Base-by-base conservation (phyloP, 2,113 vertebrate genomes). In the Pristiophorus japonicus region DNA sequence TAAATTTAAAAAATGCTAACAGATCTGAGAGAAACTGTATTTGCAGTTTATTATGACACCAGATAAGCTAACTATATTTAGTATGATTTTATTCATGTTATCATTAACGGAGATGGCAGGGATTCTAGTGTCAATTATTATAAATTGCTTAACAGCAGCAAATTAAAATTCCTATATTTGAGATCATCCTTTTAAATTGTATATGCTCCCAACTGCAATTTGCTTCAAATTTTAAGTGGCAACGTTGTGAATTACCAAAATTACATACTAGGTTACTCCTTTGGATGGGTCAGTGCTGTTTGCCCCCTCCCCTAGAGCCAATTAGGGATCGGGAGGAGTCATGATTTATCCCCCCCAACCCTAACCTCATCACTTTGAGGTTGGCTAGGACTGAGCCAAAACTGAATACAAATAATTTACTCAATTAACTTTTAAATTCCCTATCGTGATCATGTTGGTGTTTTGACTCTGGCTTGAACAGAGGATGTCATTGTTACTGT, bases 21-120 rank as follows among this genome's bases (percentile, higher is more conserved):
- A 81, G 70, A 93, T 94, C 45, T 67, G 51, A 38, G 18, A 65
- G 62, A 93, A 91, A 27, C 30, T 51, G 87, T 90, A 90, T 90
- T 59, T 90, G 27, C 24, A 88, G 47, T 47, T 88, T 45, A 88
- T 88, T 88, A 88, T 90, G 59, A 90, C 11, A 90, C 45, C 34
- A 65, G 34, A 63, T 62, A 65, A 93, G 59, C 47, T 88, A 87
- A n/a, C 16, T 84, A 22, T 92, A n/a, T 63, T 92, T 62, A 1
- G 27, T 22, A 65, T 65, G 30, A 63, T 63, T 92, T 18, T 92
- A 8, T 92, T 22, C 18, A 59, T 59, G 30, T 59, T 30, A 34
- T 30, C 11, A 90, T 10, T 34, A 34, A 59, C 11, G 4, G 51
- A 90, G 30, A 11, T 90, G 51, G 87, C 47, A 94, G 11, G 65